A percentile compares a stretch with the other conserved stretches of the same genome.
Evolutionary conservation across 2,113 vertebrate species (phyloP).

Genomic region (Bagarius yarrelli): DNA sequence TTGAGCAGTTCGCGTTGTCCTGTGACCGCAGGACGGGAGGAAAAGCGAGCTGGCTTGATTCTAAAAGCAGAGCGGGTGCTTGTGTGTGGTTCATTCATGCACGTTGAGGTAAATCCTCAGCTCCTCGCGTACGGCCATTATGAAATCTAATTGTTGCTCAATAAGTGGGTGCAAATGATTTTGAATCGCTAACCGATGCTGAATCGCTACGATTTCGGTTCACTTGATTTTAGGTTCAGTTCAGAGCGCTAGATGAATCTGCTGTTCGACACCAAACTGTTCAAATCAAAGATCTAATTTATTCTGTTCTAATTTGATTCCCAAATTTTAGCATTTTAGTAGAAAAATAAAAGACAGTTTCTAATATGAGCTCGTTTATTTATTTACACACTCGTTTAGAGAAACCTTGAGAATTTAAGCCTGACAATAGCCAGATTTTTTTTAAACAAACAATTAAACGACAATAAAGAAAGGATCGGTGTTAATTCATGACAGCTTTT

Average conservation of each 20-base stretch:
- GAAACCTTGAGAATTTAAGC: not conserved
- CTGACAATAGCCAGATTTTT: not conserved
- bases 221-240: conserved; percentile 4
- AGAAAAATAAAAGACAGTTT: not conserved
- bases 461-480: not conserved
- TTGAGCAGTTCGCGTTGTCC: conserved; percentile 48
- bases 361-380: not conserved
- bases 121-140: conserved; percentile 46
- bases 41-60: conserved; percentile 40
- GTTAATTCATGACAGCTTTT: too few species aligned
- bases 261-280: not conserved
- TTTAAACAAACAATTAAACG: not conserved
- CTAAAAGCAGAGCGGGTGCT: conserved; percentile 39
- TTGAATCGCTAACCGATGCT: conserved; percentile 27
- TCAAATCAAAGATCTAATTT: not conserved
- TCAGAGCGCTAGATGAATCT: not conserved
- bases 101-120: conserved; percentile 49
- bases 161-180: conserved; percentile 39
- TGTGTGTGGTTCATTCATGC: conserved; percentile 45
- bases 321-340: not conserved
- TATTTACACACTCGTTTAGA: not conserved
- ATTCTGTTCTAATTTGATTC: too few species aligned
- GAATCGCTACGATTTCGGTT: not conserved
- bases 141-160: conserved; percentile 42
- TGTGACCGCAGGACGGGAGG: conserved; percentile 40